These are phyloP conservation scores for Neoitamus cyanurus DNA, from an alignment of 2,888 invertebrate species.

Conservation along the genomic window DNA sequence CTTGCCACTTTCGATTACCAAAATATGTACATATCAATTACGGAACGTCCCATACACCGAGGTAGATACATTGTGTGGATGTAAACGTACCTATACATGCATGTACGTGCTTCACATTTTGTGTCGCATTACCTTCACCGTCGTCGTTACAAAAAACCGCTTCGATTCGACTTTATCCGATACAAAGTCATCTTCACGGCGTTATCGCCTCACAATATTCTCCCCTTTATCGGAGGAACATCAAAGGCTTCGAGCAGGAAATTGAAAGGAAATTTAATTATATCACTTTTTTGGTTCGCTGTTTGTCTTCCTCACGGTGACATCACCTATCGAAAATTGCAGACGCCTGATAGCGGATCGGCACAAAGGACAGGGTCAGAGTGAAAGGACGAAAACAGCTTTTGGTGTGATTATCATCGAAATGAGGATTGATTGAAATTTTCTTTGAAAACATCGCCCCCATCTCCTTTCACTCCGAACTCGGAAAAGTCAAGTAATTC, in stretches of 20 bases:
- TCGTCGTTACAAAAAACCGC: not conserved
- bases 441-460: not conserved
- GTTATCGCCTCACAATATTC: not conserved
- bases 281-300: not conserved
- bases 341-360: not conserved
- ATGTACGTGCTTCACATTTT: not conserved
- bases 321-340: not conserved
- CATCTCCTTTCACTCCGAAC: not conserved
- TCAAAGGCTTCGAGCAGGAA: not conserved
- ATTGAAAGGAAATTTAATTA: conserved; percentile 5
- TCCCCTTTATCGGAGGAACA: not conserved
- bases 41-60: not conserved
- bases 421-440: not conserved
- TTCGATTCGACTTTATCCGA: not conserved
- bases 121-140: not conserved
- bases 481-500: not conserved
- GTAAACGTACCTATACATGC: not conserved
- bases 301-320: not conserved
- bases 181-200: not conserved
- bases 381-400: not conserved
- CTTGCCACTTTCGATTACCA: not conserved
- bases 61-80: not conserved
- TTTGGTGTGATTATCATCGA: not conserved
- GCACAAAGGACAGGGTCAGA: not conserved
- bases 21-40: not conserved